phyloP scores from a whole-genome alignment of 35 echinoderm and acorn worm species.

The Apostichopus californicus region DNA sequence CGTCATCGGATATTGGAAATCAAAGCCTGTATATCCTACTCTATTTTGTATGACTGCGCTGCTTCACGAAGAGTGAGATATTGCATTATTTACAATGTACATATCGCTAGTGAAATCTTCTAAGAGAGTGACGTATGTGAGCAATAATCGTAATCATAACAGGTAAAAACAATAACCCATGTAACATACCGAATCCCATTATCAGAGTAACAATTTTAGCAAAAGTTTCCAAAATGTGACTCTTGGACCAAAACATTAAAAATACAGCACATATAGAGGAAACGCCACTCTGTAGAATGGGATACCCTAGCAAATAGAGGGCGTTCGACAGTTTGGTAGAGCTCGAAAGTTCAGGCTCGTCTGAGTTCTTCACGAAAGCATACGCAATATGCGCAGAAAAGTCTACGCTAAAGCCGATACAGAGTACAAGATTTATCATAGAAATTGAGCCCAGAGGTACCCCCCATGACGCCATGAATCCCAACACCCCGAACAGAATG shows the following conservation, averaged over 20 bases:
- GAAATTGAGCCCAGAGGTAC: constrained; percentile 67
- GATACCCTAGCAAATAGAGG: constrained; percentile 62
- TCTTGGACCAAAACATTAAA: constrained; percentile 18
- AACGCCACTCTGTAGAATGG: constrained; percentile 65
- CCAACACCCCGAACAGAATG: constrained; percentile 68
- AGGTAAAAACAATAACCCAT: constrained; percentile 73
- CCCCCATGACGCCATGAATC: constrained; percentile 71
- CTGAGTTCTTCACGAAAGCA: constrained; percentile 19
- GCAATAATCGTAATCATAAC: no score
- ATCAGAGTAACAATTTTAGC: constrained; percentile 82
- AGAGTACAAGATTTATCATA: constrained; percentile 81
- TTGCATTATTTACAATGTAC: no score
- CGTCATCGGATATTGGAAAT: no score
- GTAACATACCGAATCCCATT: constrained; percentile 69
- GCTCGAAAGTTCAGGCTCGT: background rate
- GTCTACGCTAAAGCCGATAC: constrained; percentile 85
- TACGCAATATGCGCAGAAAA: constrained; percentile 79
- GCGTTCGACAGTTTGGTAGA: background rate
- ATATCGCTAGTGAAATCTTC: no score
- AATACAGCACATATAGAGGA: constrained; percentile 66
- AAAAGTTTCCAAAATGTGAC: constrained; percentile 78
- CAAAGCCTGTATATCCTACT: no score
- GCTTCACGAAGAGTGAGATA: no score
- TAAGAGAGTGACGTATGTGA: no score
- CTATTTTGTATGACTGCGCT: no score